These are phyloP conservation scores for Patella ulyssiponensis DNA, from an alignment of 2,888 invertebrate species.

Conservation along the genomic window DNA sequence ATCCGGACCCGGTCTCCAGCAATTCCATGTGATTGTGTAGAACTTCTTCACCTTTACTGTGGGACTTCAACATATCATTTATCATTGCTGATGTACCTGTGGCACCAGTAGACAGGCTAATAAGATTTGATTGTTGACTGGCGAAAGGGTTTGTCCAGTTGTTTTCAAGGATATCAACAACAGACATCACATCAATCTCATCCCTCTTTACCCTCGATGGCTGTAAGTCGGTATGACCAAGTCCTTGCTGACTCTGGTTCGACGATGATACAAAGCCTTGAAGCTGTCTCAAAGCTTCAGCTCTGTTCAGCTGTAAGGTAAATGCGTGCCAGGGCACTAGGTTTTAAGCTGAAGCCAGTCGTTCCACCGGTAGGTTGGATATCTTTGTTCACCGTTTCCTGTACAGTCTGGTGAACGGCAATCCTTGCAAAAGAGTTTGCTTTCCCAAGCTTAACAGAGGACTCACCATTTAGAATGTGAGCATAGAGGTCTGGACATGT, in stretches of 20 bases:
- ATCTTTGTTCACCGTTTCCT: conserved; percentile 19
- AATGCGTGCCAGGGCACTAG: conserved; percentile 11
- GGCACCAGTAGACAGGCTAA: conserved; percentile 17
- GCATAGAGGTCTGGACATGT: neutral
- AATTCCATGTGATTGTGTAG: conserved; percentile 34
- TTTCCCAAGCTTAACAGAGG: conserved; percentile 6
- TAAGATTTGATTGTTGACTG: conserved; percentile 25
- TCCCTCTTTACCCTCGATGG: conserved; percentile 32
- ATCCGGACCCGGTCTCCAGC: conserved; percentile 28
- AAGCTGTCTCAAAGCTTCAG: conserved; percentile 12
- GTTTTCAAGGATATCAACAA: conserved; percentile 21
- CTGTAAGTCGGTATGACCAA: conserved; percentile 29
- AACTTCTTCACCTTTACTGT: conserved; percentile 29
- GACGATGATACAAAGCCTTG: neutral
- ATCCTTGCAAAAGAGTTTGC: conserved; percentile 13
- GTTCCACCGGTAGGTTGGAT: conserved; percentile 25
- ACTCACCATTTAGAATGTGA: conserved; percentile 9
- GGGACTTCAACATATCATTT: conserved; percentile 31
- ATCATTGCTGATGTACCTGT: conserved; percentile 29
- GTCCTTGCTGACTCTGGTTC: neutral
- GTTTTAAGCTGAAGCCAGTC: conserved; percentile 25
- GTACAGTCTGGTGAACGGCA: conserved; percentile 12
- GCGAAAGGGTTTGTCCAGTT: conserved; percentile 32
- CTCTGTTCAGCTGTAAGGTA: conserved; percentile 12
- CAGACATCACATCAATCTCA: conserved; percentile 28